Conservation (phyloP, 2,797 vertebrate genomes). For the Paratrypauchen microcephalus region DNA sequence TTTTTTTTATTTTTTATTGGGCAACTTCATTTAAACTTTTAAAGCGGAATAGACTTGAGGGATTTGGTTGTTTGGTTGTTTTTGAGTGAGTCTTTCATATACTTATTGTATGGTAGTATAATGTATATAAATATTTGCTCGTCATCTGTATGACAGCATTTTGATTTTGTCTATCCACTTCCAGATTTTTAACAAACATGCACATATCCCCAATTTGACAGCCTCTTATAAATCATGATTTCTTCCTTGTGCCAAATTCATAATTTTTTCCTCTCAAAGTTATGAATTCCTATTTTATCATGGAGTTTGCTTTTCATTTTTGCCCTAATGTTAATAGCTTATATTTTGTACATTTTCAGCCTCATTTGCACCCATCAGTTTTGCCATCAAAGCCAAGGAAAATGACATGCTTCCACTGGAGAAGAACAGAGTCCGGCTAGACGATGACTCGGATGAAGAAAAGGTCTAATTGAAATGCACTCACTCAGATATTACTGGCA, state of each 20-base stretch:
- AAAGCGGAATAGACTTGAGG: not conserved
- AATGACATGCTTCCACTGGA: slow-evolving; percentile 94
- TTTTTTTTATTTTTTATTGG: not conserved
- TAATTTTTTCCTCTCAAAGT: not conserved
- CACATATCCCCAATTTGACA: not conserved
- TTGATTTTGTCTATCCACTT: not conserved
- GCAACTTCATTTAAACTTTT: not conserved
- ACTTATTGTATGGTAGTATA: not conserved
- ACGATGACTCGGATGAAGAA: slow-evolving; percentile 96
- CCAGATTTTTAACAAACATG: not conserved
- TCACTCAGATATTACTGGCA: not conserved
- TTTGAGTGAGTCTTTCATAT: slow-evolving; percentile 21
- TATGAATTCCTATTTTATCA: not conserved
- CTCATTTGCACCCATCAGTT: slow-evolving; percentile 97
- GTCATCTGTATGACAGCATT: not conserved
- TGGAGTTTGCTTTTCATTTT: no score
- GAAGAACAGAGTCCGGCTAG: slow-evolving; percentile 92
- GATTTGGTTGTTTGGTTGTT: not conserved
- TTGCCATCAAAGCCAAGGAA: slow-evolving; percentile 96
- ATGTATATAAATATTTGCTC: not conserved
- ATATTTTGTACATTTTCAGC: slow-evolving; percentile 66
- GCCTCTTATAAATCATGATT: not conserved
- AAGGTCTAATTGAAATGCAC: slow-evolving; percentile 62
- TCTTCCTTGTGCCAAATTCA: not conserved
- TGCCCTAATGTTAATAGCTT: not conserved